phyloP scores from a whole-genome alignment of 2,888 invertebrate genomes.

The Lasioglossum villosulum region DNA sequence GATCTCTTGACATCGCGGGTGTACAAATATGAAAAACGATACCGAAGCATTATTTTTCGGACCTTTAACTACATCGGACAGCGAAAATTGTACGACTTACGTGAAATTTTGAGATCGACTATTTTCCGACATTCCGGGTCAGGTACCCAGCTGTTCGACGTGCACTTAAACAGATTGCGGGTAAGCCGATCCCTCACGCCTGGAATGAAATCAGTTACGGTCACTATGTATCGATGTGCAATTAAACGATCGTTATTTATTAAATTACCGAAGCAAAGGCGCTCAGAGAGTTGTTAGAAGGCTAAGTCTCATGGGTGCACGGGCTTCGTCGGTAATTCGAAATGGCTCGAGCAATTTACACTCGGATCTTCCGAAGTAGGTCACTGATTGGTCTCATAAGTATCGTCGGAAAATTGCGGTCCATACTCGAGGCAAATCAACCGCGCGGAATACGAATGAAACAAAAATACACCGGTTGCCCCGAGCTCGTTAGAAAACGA shows the following conservation, averaged over 20 bases:
- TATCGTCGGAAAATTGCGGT: conserved; percentile 43
- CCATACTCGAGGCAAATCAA: conserved; percentile 34
- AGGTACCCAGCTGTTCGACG: neutral
- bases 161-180: neutral
- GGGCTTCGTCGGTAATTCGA: conserved; percentile 36
- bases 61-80: too few relatives aligned
- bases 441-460: conserved; percentile 40
- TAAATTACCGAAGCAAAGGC: conserved; percentile 22
- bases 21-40: too few relatives aligned
- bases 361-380: conserved; percentile 39
- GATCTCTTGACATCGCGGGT: too few relatives aligned
- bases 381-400: conserved; percentile 53
- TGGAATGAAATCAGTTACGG: conserved; percentile 11
- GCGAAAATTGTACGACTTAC: too few relatives aligned
- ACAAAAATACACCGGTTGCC: neutral
- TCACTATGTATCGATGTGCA: neutral
- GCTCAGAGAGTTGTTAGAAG: conserved; percentile 33
- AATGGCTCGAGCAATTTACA: conserved; percentile 48
- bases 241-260: conserved; percentile 34
- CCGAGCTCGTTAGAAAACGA: conserved; percentile 32
- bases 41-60: too few relatives aligned
- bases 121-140: too few relatives aligned
- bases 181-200: neutral
- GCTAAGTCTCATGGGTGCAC: conserved; percentile 22
- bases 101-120: too few relatives aligned